phyloP scores from a whole-genome alignment of 2,113 vertebrate genomes.

The Callaeas wilsoni region DNA sequence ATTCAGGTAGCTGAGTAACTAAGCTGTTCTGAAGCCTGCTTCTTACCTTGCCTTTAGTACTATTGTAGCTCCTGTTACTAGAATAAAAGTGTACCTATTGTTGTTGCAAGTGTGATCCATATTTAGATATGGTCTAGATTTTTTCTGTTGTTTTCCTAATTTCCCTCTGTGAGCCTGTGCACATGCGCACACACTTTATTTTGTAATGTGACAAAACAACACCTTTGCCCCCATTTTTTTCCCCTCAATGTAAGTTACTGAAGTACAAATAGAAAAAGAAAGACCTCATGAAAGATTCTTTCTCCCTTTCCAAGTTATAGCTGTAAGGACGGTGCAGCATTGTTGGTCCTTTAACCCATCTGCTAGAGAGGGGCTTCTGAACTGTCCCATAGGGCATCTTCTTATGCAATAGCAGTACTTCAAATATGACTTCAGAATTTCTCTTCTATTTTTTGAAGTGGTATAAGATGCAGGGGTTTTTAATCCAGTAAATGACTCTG shows the following conservation, averaged over 20 bases:
- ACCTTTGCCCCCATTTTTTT: neutral
- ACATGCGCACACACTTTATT: neutral
- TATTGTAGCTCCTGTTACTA: neutral
- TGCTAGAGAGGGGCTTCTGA: neutral
- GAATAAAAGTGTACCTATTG: neutral
- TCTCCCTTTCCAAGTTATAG: neutral
- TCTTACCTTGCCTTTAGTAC: neutral
- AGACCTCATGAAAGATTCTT: neutral
- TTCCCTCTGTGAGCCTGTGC: neutral
- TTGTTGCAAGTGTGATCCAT: neutral
- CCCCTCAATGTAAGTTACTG: neutral
- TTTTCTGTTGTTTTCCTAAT: neutral
- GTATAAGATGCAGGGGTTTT: neutral
- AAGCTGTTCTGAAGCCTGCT: neutral
- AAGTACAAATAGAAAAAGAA: neutral
- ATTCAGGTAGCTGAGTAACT: neutral
- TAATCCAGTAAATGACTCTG: neutral
- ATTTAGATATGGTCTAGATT: neutral
- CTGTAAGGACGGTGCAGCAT: neutral
- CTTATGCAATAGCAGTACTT: neutral
- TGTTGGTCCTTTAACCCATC: neutral
- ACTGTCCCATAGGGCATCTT: neutral
- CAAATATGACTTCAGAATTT: neutral
- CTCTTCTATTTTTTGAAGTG: neutral
- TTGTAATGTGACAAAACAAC: neutral